Evolutionary conservation across 2,797 vertebrate genomes (phyloP).

Genomic region (Poliocrania exsul): DNA sequence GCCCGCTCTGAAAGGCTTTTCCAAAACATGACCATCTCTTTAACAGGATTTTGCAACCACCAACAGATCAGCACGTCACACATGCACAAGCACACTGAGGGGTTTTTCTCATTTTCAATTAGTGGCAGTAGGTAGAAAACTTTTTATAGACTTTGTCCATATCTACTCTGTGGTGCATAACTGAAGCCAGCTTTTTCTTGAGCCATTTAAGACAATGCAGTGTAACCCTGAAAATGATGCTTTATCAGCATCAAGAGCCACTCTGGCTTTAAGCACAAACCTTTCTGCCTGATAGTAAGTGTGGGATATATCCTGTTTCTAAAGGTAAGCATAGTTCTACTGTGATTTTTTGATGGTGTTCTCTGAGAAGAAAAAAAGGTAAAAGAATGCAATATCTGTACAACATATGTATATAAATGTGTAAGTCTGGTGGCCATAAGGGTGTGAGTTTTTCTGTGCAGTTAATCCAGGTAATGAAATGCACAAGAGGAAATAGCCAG

Average conservation of each 20-base stretch:
- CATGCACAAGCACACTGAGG: neutral
- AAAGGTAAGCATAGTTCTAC: neutral
- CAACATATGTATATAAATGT: neutral
- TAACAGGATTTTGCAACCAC: no score
- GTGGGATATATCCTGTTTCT: neutral
- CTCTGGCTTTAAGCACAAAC: neutral
- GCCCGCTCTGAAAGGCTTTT: neutral
- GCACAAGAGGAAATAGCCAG: neutral
- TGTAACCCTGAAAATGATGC: neutral
- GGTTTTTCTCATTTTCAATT: neutral
- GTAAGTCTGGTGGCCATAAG: neutral
- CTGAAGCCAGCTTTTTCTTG: neutral
- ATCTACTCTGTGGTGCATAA: neutral
- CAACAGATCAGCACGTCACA: neutral
- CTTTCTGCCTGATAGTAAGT: neutral
- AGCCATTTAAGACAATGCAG: neutral
- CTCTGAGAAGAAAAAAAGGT: neutral
- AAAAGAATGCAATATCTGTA: neutral
- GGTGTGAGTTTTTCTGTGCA: neutral
- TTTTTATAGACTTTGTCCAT: neutral
- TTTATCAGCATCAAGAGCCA: neutral
- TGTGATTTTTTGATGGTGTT: neutral
- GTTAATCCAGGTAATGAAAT: neutral
- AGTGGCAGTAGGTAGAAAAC: neutral
- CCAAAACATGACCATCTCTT: accelerated